These are phyloP conservation scores for Ovibos moschatus DNA, from an alignment of 2,113 vertebrate genomes.

Conservation along the genomic window DNA sequence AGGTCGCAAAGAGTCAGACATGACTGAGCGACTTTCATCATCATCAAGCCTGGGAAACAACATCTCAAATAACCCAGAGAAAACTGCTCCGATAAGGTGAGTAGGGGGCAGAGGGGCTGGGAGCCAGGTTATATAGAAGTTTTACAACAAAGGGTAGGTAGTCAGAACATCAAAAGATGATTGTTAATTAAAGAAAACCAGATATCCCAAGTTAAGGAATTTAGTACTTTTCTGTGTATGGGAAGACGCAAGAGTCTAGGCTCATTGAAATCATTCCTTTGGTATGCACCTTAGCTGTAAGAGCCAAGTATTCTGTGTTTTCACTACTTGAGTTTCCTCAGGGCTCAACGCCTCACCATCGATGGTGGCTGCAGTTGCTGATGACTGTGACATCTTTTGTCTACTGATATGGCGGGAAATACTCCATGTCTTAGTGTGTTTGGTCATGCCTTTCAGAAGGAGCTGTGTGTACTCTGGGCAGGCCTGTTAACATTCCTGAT, in stretches of 20 bases:
- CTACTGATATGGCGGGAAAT: neutral
- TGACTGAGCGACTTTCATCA: neutral
- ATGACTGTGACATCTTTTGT: neutral
- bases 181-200: neutral
- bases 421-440: neutral
- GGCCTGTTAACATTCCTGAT: neutral
- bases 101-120: neutral
- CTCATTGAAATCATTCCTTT: neutral
- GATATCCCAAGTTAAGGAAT: neutral
- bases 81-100: rapidly evolving
- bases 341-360: neutral
- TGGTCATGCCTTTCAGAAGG: neutral
- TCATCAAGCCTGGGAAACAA: neutral
- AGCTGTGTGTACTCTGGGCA: neutral
- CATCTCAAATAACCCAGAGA: neutral
- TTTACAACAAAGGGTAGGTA: neutral
- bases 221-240: neutral
- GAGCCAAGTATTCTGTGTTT: neutral
- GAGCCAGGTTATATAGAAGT: neutral
- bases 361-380: neutral
- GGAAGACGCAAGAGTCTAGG: neutral
- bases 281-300: neutral
- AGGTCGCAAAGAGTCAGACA: neutral
- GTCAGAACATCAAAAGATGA: neutral
- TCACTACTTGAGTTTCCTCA: neutral